Percentiles rank a stretch among this genome's conserved stretches.
phyloP scores from a whole-genome alignment of 2,888 invertebrate species.

The Callinectes sapidus region DNA sequence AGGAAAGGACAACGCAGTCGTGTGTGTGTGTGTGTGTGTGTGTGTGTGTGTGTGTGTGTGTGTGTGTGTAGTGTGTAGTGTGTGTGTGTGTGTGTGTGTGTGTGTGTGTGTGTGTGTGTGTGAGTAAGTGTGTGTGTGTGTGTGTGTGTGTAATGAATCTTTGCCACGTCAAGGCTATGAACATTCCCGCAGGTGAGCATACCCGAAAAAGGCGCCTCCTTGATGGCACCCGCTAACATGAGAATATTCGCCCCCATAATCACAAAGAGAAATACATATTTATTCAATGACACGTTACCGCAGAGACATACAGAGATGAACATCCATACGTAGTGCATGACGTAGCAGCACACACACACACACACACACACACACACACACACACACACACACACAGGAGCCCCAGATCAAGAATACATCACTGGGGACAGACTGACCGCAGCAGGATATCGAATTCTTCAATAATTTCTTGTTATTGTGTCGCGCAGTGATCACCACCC shows the following conservation, averaged over 20 bases:
- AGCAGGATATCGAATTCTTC: conserved; percentile 9
- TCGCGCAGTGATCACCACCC: not conserved
- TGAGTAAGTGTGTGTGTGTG: conserved; percentile 47
- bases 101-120: conserved; percentile 49
- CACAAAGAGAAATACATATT: conserved; percentile 26
- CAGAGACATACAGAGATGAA: conserved; percentile 25
- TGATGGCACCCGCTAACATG: not conserved
- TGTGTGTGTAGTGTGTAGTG: conserved; percentile 47
- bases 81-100: conserved; percentile 48
- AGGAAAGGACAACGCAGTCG: not conserved
- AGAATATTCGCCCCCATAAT: conserved; percentile 15
- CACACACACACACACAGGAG: not conserved
- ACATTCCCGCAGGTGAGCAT: not conserved
- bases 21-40: too few species aligned
- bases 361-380: conserved; percentile 31
- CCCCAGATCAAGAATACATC: not conserved
- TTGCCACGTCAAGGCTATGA: not conserved
- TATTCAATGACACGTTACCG: conserved; percentile 28
- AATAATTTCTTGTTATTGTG: conserved; percentile 37
- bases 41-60: conserved; percentile 34
- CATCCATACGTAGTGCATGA: conserved; percentile 5
- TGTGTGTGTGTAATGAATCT: conserved; percentile 41
- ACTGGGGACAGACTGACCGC: conserved; percentile 29
- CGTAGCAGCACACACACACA: conserved; percentile 19
- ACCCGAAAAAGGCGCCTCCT: not conserved